Percentiles rank a stretch among this genome's conserved stretches.
Evolutionary conservation across 2,888 invertebrate genomes (phyloP).

Genomic region (Acrocera orbiculus): DNA sequence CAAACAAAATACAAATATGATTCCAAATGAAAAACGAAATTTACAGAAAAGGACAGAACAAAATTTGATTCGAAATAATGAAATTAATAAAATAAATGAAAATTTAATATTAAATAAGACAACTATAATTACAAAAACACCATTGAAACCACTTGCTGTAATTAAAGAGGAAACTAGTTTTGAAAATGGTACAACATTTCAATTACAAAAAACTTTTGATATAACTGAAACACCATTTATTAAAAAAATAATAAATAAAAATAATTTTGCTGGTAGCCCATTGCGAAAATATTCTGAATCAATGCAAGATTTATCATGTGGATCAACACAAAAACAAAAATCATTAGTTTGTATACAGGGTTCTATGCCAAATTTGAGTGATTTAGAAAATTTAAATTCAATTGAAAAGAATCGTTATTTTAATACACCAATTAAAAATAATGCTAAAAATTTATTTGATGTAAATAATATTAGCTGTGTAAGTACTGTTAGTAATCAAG

Average conservation of each 20-base stretch:
- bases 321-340: conserved; percentile 14
- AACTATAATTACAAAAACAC: no score
- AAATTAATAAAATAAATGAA: no score
- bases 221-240: background rate
- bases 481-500: conserved; percentile 19
- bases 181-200: no score
- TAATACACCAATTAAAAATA: conserved; percentile 1
- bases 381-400: conserved; percentile 24
- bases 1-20: no score
- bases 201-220: conserved; percentile 9
- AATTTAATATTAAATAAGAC: no score
- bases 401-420: conserved; percentile 31
- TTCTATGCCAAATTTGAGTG: conserved; percentile 31
- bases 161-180: no score
- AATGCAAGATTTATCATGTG: conserved; percentile 23
- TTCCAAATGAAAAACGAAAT: no score
- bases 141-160: no score
- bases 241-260: conserved; percentile 21
- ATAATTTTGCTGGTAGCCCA: conserved; percentile 24
- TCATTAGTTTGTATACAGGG: conserved; percentile 22
- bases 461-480: conserved; percentile 13
- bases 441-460: conserved; percentile 14
- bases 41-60: no score
- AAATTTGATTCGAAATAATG: no score
- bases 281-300: conserved; percentile 27